Evolutionary conservation across 2,888 invertebrate species (phyloP), one percentile per base, ranked within the genome.

Genomic region (Apotomis turbidana): DNA sequence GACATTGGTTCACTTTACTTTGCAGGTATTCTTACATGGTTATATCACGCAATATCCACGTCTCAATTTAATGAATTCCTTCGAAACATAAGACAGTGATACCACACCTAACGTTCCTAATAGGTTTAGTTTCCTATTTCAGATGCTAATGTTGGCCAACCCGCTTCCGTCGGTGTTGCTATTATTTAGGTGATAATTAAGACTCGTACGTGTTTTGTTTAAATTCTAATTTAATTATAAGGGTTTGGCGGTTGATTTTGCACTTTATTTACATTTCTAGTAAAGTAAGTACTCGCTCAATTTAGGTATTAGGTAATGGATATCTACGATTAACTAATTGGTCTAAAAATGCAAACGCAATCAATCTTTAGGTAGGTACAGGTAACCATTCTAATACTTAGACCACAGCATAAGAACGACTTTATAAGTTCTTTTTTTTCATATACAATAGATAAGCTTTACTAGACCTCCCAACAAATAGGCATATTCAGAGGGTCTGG

Each of bases 131-230:
- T 83, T 86, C 91, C 90, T 88, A 89, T 83, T 87, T 83, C 81
- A 82, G 81, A 90, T 89, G 90, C 81, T 90, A 89, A 91, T 90
- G 84, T 82, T 80, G 72, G 78, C 81, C 83, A 86, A 83, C 84
- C 85, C 79, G 85, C 86, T 90, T 89, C 89, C 89, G 87, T 83
- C 38, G 69, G 10, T 12, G 27, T 27, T 62, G 49, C 61, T 52
- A 69, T 62, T 64, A 67, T 68, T 78, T 80, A 75, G 72, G 77
- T 76, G 54, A 78, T 84, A 74, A 81, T 83, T 80, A 83, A 76
- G 79, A 74, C 73, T 76, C 49, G 70, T 75, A 80, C 80, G 46
- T 68, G 80, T 77, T 46, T 70, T 75, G 62, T 77, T 78, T 83
- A 54, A 55, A 27, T 27, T 10, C 55, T 3, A 55, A 55, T 55